A percentile compares a stretch with the other conserved stretches of the same genome.
phyloP scores from a whole-genome alignment of 2,797 vertebrate genomes.

The Catamblyrhynchus diadema region DNA sequence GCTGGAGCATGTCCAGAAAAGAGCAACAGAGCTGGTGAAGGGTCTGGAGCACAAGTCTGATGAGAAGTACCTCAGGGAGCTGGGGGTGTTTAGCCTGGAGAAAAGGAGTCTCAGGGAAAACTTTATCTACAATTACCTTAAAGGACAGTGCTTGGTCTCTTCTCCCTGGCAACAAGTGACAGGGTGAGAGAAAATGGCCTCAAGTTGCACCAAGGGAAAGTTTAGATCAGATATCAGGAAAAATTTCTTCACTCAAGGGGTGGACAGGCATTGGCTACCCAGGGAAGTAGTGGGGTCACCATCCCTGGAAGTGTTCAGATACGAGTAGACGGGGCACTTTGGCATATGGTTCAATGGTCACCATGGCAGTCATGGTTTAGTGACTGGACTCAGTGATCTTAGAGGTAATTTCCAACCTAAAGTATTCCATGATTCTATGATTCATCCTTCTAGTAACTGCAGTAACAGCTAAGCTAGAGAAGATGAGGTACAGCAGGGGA shows the following conservation, averaged over 20 bases:
- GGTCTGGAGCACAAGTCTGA: background rate
- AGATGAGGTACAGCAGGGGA: background rate
- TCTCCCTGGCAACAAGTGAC: too few species aligned
- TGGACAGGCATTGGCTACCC: background rate
- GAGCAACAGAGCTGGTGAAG: background rate
- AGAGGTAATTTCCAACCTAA: background rate
- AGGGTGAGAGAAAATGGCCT: background rate
- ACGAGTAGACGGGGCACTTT: background rate
- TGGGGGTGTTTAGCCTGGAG: background rate
- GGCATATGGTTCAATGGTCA: background rate
- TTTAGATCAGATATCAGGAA: background rate
- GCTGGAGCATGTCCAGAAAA: fast-evolving
- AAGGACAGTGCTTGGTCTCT: background rate
- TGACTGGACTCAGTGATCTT: background rate
- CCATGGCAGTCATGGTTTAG: background rate
- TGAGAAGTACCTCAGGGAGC: background rate
- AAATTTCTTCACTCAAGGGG: background rate
- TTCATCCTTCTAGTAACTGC: background rate
- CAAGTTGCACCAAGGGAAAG: background rate
- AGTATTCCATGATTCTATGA: background rate
- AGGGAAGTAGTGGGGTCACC: background rate
- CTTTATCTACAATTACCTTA: background rate
- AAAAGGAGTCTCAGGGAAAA: background rate
- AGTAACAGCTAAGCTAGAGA: background rate
- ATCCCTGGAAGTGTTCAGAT: background rate